phyloP scores from a whole-genome alignment of 2,797 vertebrate genomes.

The Cyprinodon diabolis region DNA sequence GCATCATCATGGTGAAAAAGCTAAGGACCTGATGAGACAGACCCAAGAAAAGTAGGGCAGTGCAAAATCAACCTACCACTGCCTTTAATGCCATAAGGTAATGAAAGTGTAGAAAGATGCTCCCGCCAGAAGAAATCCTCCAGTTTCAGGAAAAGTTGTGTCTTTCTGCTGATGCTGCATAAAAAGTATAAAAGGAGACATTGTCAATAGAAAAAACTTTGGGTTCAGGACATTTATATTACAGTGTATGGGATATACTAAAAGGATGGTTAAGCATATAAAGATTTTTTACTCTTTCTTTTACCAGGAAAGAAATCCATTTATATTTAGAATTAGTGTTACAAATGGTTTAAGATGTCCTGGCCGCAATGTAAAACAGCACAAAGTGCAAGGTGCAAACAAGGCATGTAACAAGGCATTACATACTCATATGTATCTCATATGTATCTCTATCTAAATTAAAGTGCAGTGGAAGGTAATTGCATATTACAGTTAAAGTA shows the following conservation, averaged over 20 bases:
- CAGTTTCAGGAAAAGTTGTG: slow-evolving; percentile 88
- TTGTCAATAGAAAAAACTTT: slow-evolving; percentile 26
- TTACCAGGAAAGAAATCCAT: too few species aligned
- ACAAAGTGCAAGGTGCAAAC: too few species aligned
- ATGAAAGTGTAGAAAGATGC: slow-evolving; percentile 77
- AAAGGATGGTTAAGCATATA: background rate
- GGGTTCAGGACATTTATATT: slow-evolving; percentile 21
- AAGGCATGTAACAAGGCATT: too few species aligned
- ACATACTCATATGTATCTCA: too few species aligned
- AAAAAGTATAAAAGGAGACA: slow-evolving; percentile 32
- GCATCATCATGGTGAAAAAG: background rate
- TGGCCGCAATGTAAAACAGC: too few species aligned
- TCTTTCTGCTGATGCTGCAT: slow-evolving; percentile 86
- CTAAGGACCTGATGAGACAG: background rate
- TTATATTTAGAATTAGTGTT: too few species aligned
- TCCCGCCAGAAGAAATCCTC: slow-evolving; percentile 92
- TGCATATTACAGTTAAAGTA: too few species aligned
- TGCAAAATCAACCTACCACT: slow-evolving; percentile 82
- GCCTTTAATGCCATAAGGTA: slow-evolving; percentile 92
- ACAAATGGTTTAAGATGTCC: too few species aligned
- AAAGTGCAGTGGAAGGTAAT: too few species aligned
- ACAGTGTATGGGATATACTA: slow-evolving; percentile 7
- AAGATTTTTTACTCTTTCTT: too few species aligned
- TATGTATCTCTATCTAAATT: too few species aligned
- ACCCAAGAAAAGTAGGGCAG: slow-evolving; percentile 20